Conservation (phyloP, 1,140 invertebrate species). For the Anastatus disparis region DNA sequence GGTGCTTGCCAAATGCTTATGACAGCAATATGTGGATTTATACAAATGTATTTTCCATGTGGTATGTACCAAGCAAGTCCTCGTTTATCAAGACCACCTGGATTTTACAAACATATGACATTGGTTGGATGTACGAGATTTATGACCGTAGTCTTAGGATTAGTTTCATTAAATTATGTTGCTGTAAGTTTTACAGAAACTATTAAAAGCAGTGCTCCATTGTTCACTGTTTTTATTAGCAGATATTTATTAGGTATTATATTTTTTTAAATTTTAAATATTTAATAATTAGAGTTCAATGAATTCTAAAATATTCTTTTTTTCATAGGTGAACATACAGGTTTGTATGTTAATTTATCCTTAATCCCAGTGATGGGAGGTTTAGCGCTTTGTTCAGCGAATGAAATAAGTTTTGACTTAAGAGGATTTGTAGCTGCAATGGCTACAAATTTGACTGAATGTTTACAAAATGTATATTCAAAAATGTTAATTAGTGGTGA, state of each 20-base stretch:
- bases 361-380: conserved; percentile 88
- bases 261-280: not conserved
- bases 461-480: conserved; percentile 87
- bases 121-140: conserved; percentile 83
- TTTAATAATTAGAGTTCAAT: conserved; percentile 19
- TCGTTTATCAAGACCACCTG: conserved; percentile 74
- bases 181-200: conserved; percentile 89
- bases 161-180: conserved; percentile 85
- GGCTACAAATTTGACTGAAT: conserved; percentile 86
- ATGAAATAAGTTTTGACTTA: conserved; percentile 84
- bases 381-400: conserved; percentile 82
- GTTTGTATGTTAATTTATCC: conserved; percentile 80
- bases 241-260: conserved; percentile 73
- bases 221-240: conserved; percentile 86
- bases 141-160: conserved; percentile 79
- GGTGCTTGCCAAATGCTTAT: conserved; percentile 82
- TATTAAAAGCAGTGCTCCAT: conserved; percentile 86
- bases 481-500: conserved; percentile 85
- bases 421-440: conserved; percentile 83
- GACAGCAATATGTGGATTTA: conserved; percentile 79
- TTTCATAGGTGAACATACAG: conserved; percentile 76
- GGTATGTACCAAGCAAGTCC: conserved; percentile 75
- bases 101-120: conserved; percentile 82
- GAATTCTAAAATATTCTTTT: conserved; percentile 39
- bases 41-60: conserved; percentile 82